Evolutionary conservation across 1,140 invertebrate genomes (phyloP).

Genomic region (Meloidogyne exigua): DNA sequence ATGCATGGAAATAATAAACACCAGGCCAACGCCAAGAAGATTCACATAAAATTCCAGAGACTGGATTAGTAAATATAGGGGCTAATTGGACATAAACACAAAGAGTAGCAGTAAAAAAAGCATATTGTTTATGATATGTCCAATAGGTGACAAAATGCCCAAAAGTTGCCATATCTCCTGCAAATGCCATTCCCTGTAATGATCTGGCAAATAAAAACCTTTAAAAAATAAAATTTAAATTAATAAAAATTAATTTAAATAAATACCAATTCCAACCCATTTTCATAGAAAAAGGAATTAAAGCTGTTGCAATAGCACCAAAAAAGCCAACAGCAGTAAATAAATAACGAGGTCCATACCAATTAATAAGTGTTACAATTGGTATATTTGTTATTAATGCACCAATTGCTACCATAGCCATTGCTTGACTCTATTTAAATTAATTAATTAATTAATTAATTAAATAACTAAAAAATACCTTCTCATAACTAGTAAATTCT

Average conservation of each 20-base stretch:
- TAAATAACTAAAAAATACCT: neutral
- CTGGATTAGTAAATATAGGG: conserved; percentile 36
- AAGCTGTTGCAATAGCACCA: conserved; percentile 37
- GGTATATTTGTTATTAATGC: conserved; percentile 26
- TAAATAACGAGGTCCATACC: conserved; percentile 38
- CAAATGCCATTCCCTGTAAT: conserved; percentile 38
- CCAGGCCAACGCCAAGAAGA: conserved; percentile 44
- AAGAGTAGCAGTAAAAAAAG: conserved; percentile 39
- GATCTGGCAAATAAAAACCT: conserved; percentile 29
- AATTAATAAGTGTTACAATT: conserved; percentile 39
- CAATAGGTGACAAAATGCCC: conserved; percentile 37
- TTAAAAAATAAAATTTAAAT: neutral
- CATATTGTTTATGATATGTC: conserved; percentile 39
- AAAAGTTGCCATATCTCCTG: conserved; percentile 41
- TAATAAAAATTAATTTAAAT: neutral
- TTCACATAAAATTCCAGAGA: conserved; percentile 38
- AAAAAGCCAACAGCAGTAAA: conserved; percentile 41
- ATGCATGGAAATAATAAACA: conserved; percentile 44
- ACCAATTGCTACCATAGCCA: conserved; percentile 24
- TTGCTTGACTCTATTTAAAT: conserved; percentile 17
- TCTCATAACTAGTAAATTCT: conserved; percentile 30
- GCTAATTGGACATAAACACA: conserved; percentile 40
- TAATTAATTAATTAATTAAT: neutral
- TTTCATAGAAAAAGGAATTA: conserved; percentile 31
- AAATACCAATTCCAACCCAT: conserved; percentile 32